phyloP scores from a whole-genome alignment of 2,797 vertebrate genomes.

The Tympanoctomys barrerae region DNA sequence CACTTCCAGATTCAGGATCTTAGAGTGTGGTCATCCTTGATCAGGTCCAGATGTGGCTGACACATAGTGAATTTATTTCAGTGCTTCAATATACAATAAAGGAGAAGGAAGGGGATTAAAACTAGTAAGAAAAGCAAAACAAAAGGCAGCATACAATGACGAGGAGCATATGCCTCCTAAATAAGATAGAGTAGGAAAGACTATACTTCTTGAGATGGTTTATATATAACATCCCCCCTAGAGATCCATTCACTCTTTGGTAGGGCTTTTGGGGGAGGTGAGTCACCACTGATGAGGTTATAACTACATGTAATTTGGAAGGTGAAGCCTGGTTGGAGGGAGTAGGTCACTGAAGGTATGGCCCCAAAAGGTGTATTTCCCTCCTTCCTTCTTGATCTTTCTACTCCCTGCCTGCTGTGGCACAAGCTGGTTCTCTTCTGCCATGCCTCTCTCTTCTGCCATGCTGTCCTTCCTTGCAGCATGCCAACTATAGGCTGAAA shows the following conservation, averaged over 20 bases:
- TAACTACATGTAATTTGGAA: background rate
- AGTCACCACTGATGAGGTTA: background rate
- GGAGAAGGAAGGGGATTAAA: background rate
- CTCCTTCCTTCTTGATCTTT: background rate
- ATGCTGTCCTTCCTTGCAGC: background rate
- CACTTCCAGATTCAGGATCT: constrained; percentile 24
- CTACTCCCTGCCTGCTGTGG: background rate
- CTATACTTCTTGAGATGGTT: background rate
- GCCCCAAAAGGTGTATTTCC: background rate
- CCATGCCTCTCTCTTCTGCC: background rate
- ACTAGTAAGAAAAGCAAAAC: background rate
- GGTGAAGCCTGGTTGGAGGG: background rate
- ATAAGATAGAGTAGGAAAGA: background rate
- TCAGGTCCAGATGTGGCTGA: background rate
- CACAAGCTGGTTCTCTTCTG: background rate
- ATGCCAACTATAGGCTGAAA: background rate
- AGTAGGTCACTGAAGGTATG: background rate
- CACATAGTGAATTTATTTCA: background rate
- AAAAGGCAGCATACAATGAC: background rate
- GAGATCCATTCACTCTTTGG: background rate
- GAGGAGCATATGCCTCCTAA: background rate
- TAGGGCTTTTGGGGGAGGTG: background rate
- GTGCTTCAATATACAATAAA: background rate
- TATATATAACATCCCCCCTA: background rate
- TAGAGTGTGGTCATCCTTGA: background rate